Conservation (phyloP, 2,888 invertebrate genomes). For the Acrobasis suavella region DNA sequence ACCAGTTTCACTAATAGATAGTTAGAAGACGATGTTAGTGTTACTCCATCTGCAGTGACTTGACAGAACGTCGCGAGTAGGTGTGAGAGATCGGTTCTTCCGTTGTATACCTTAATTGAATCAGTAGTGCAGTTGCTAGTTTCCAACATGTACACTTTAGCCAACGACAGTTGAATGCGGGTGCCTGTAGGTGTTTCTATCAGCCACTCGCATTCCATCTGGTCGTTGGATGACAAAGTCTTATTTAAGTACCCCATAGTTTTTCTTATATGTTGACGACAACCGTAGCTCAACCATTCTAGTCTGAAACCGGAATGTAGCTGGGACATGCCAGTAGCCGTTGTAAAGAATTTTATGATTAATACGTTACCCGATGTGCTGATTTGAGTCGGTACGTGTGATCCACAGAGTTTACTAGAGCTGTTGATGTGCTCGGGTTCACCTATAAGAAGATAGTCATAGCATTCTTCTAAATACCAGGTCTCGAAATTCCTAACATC, state of each 20-base stretch:
- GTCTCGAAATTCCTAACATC: constrained; percentile 45
- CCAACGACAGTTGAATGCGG: constrained; percentile 85
- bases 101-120: constrained; percentile 85
- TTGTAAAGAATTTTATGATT: constrained; percentile 82
- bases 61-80: constrained; percentile 84
- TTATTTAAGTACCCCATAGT: constrained; percentile 83
- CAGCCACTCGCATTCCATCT: constrained; percentile 88
- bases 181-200: constrained; percentile 86
- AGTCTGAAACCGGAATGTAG: constrained; percentile 88
- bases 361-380: constrained; percentile 82
- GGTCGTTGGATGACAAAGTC: constrained; percentile 80
- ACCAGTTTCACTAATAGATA: constrained; percentile 86
- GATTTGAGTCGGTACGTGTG: constrained; percentile 40
- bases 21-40: constrained; percentile 85
- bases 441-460: background rate
- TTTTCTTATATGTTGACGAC: constrained; percentile 85
- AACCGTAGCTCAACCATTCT: constrained; percentile 91
- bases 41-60: constrained; percentile 42
- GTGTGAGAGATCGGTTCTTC: constrained; percentile 82
- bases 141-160: constrained; percentile 84
- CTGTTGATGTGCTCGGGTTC: constrained; percentile 36
- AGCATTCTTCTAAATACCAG: background rate
- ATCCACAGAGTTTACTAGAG: too few relatives aligned
- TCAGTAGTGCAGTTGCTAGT: constrained; percentile 83
- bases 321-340: constrained; percentile 58